phyloP scores from a whole-genome alignment of 2,888 invertebrate species.

The Tiphia femorata region DNA sequence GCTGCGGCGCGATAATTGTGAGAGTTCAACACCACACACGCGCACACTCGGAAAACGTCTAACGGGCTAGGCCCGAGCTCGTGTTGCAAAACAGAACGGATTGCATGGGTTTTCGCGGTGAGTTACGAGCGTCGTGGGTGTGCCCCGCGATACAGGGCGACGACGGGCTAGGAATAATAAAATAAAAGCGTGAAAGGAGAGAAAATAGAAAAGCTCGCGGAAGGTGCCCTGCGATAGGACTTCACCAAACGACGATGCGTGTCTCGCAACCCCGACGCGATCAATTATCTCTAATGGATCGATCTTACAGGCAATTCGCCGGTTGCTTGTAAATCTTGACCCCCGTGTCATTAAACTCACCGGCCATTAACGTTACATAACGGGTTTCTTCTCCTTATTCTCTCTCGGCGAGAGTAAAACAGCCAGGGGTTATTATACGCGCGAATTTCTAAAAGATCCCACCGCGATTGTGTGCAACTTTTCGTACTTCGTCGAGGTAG shows the following conservation, averaged over 20 bases:
- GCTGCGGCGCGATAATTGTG: too few species aligned
- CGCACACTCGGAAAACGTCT: too few species aligned
- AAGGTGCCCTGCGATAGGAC: too few species aligned
- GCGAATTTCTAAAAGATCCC: too few species aligned
- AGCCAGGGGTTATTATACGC: too few species aligned
- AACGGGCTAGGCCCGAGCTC: too few species aligned
- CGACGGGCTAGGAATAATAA: slow-evolving; percentile 51
- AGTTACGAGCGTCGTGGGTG: slow-evolving; percentile 57
- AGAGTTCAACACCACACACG: too few species aligned
- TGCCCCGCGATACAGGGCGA: slow-evolving; percentile 41
- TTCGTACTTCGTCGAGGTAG: too few species aligned
- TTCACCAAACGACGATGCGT: too few species aligned
- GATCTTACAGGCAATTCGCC: slow-evolving; percentile 53
- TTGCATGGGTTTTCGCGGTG: slow-evolving; percentile 48
- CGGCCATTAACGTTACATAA: slow-evolving; percentile 46
- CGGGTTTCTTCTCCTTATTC: slow-evolving; percentile 31
- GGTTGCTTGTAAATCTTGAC: slow-evolving; percentile 61
- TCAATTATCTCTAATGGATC: slow-evolving; percentile 24
- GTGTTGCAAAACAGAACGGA: slow-evolving; percentile 28
- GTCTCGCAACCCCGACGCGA: slow-evolving; percentile 9
- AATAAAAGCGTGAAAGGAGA: slow-evolving; percentile 43
- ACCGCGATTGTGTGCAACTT: too few species aligned
- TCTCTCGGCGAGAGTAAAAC: slow-evolving; percentile 2
- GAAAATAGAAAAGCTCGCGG: slow-evolving; percentile 35
- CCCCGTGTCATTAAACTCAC: slow-evolving; percentile 46